phyloP scores from a whole-genome alignment of 2,888 invertebrate species.

The Hetaerina titia region DNA sequence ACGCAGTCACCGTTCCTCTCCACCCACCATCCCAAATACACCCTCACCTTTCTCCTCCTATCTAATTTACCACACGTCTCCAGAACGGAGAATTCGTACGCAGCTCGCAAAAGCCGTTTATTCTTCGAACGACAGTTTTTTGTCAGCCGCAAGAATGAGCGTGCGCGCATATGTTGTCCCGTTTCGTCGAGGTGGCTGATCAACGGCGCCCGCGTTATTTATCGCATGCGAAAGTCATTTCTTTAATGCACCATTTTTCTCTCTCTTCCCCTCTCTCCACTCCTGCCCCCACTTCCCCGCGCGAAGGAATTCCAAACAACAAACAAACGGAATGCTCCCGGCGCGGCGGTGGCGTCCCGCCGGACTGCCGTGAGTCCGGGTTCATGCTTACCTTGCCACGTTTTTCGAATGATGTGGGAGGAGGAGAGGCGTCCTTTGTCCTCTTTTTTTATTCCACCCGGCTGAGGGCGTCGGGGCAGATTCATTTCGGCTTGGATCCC shows the following conservation, averaged over 20 bases:
- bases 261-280: background rate
- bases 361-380: background rate
- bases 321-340: background rate
- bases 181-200: background rate
- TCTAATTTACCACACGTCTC: slow-evolving; percentile 6
- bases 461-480: background rate
- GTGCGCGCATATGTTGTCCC: background rate
- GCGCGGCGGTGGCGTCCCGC: background rate
- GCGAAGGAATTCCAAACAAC: background rate
- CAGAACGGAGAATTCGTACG: background rate
- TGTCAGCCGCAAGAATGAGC: background rate
- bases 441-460: background rate
- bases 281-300: background rate
- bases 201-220: background rate
- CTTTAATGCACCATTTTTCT: background rate
- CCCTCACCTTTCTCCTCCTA: background rate
- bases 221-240: background rate
- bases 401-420: background rate
- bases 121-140: slow-evolving; percentile 35
- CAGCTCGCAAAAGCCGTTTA: background rate
- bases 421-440: background rate
- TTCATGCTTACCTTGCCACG: background rate
- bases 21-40: background rate
- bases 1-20: background rate
- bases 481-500: background rate